Percentiles rank a stretch among this genome's conserved stretches.
Conservation (phyloP, 2,113 vertebrate genomes). For the Perognathus longimembris region DNA sequence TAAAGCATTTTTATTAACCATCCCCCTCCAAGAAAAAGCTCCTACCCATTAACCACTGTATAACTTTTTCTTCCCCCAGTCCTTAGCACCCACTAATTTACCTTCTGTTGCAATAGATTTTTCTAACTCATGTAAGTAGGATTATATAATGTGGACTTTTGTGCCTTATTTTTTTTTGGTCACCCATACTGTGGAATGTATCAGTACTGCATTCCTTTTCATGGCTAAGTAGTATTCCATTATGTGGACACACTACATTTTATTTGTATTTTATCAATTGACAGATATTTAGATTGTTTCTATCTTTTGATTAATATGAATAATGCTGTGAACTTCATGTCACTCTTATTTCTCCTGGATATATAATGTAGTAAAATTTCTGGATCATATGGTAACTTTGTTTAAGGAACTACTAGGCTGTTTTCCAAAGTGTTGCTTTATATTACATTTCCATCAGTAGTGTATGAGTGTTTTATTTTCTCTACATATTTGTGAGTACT, state of each 20-base stretch:
- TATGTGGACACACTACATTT: constrained; percentile 13
- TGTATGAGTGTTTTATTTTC: constrained; percentile 24
- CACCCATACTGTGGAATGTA: neutral
- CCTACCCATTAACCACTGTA: neutral
- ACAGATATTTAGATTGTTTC: constrained; percentile 17
- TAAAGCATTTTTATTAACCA: neutral
- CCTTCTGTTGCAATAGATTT: constrained; percentile 1
- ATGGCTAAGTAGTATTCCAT: constrained; percentile 33
- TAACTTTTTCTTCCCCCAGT: neutral
- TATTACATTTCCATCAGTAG: neutral
- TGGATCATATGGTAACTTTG: neutral
- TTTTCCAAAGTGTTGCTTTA: constrained; percentile 7
- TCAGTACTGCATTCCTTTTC: constrained; percentile 47
- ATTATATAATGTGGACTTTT: constrained; percentile 1
- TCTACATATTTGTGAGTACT: neutral
- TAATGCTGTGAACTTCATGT: constrained; percentile 46
- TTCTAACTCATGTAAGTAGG: neutral
- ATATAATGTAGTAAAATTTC: neutral
- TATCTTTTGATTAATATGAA: constrained; percentile 19
- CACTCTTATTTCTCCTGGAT: constrained; percentile 12
- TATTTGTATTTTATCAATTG: constrained; percentile 26
- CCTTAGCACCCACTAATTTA: neutral
- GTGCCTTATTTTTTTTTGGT: constrained; percentile 35
- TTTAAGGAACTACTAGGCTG: constrained; percentile 33
- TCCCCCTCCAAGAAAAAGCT: neutral